Base-by-base conservation (phyloP, 2,113 vertebrate genomes). In the Mola mola region DNA sequence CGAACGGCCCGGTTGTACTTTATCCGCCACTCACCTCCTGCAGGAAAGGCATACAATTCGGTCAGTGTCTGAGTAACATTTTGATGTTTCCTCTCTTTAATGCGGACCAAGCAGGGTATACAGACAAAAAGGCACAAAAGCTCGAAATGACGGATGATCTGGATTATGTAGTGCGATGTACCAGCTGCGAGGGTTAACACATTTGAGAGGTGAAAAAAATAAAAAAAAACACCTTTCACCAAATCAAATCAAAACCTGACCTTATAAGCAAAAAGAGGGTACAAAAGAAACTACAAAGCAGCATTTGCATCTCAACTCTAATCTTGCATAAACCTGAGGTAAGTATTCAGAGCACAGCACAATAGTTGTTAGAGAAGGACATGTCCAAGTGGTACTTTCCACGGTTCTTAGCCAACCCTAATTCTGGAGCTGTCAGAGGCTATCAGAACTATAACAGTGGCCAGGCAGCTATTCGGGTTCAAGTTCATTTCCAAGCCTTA, bases 1-100 rank as follows among this genome's bases (percentile, higher is more conserved):
- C 97, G 90, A 66, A 96, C 61, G 0, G 94, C 94, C 53, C 97
- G 92, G 85, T 97, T 96, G 1, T 97, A 98, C 78, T 95, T 98
- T 81, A 98, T 86, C 37, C 94, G 88, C 97, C 97, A 99, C 70
- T 98, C 96, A 0, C 96, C 94, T 0, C 95, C 97, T 99, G 83
- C 0, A 21, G 49, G 41, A 71, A 51, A 74, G 42, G 77, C 51
- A 34, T 36, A 40, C 21, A 75, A 70, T 68, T 69, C 19, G 64
- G 67, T 58, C 69, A 61, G 72, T 72, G 42, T 48, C 47, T 49
- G 43, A 28, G 44, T 73, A 66, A 84, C 71, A 84, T 84, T 81
- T 78, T 49, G 56, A 33, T 40, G 61, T 72, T 75, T 82, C 15
- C 33, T 44, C 31, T 29, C 46, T 71, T 82, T 74, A 72, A 78